These are phyloP conservation scores for Rhagonycha lutea DNA, from an alignment of 2,888 invertebrate genomes.

Conservation along the genomic window DNA sequence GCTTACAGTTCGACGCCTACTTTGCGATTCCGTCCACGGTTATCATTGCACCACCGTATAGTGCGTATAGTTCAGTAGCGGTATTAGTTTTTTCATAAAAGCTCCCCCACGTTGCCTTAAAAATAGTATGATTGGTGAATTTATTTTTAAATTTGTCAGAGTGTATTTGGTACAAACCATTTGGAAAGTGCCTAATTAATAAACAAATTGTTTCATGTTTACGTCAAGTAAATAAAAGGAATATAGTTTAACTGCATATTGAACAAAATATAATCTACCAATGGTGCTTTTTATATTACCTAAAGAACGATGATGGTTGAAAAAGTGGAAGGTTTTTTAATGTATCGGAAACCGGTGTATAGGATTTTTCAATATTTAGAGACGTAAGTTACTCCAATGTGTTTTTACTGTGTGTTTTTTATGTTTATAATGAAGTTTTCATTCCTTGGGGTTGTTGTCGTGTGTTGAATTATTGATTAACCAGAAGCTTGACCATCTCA, in stretches of 20 bases:
- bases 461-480: not conserved
- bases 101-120: slow-evolving; percentile 28
- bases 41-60: slow-evolving; percentile 22
- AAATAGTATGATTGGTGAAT: slow-evolving; percentile 5
- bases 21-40: slow-evolving; percentile 32
- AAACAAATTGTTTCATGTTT: not conserved
- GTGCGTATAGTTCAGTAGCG: slow-evolving; percentile 22
- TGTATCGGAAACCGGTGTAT: slow-evolving; percentile 80
- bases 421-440: not conserved
- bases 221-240: not conserved
- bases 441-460: not conserved
- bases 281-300: slow-evolving; percentile 16
- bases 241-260: not conserved
- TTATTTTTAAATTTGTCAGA: slow-evolving; percentile 13
- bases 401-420: not conserved
- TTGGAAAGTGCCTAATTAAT: not conserved
- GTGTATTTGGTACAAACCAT: slow-evolving; percentile 6
- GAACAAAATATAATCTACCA: not conserved
- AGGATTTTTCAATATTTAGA: slow-evolving; percentile 82
- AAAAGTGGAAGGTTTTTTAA: slow-evolving; percentile 78
- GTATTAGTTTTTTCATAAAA: slow-evolving; percentile 21
- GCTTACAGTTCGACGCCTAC: slow-evolving; percentile 27
- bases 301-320: slow-evolving; percentile 64
- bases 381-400: slow-evolving; percentile 67
- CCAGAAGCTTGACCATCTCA: not conserved